Percentiles rank a stretch among this genome's conserved stretches.
phyloP scores from a whole-genome alignment of 2,113 vertebrate species.

The Charadrius vociferus region DNA sequence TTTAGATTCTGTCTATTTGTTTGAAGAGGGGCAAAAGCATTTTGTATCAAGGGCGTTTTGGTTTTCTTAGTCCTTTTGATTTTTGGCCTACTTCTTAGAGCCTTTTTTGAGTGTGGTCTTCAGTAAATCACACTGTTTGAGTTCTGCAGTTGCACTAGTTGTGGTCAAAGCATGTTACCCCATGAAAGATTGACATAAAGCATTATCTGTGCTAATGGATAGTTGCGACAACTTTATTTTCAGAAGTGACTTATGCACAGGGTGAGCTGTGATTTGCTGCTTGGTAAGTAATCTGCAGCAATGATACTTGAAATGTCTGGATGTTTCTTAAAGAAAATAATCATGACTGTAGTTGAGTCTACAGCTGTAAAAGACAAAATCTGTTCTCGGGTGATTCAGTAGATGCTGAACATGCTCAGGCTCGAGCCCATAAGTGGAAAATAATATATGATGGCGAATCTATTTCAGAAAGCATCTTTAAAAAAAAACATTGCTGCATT shows the following conservation, averaged over 20 bases:
- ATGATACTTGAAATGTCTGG: constrained; percentile 33
- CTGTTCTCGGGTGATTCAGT: neutral
- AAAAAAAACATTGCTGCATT: neutral
- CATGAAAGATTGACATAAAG: neutral
- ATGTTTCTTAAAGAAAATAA: constrained; percentile 29
- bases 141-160: neutral
- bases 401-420: neutral
- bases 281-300: neutral
- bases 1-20: neutral
- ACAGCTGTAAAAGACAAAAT: constrained; percentile 25
- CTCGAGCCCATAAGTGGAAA: neutral
- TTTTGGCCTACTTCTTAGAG: neutral
- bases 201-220: neutral
- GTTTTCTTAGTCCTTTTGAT: neutral
- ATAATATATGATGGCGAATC: neutral
- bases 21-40: neutral
- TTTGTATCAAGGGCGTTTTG: neutral
- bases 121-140: neutral
- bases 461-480: constrained; percentile 6
- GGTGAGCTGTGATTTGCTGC: neutral
- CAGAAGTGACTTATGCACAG: neutral
- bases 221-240: neutral
- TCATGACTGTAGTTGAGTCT: constrained; percentile 42
- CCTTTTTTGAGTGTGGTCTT: neutral
- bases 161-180: neutral